phyloP scores from a whole-genome alignment of 1,140 invertebrate species.

The honey bee (Apis mellifera) region DNA sequence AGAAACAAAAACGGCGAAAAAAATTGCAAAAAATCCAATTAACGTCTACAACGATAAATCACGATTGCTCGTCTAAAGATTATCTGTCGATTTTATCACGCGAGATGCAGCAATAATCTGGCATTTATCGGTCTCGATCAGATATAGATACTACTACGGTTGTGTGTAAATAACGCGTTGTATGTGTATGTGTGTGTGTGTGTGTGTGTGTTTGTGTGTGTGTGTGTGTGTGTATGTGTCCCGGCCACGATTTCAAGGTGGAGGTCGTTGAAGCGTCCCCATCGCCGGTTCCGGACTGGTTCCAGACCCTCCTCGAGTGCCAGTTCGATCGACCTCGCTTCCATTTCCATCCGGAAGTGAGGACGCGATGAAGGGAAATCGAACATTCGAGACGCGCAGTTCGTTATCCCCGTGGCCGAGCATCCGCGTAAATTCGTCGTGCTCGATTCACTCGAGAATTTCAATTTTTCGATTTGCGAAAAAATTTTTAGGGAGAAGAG shows the following conservation, averaged over 20 bases:
- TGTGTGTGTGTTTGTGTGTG: not conserved
- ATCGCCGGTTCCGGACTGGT: slow-evolving; percentile 55
- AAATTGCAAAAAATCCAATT: no score
- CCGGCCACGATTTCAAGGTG: slow-evolving; percentile 60
- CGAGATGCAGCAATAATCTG: slow-evolving; percentile 25
- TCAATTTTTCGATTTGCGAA: slow-evolving; percentile 46
- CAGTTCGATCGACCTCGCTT: slow-evolving; percentile 65
- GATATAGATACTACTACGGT: slow-evolving; percentile 21
- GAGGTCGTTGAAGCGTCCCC: slow-evolving; percentile 51
- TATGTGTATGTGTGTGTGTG: not conserved
- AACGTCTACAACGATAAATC: no score
- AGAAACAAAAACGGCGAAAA: no score
- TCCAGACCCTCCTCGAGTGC: slow-evolving; percentile 47
- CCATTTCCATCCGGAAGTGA: slow-evolving; percentile 68
- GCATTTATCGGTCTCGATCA: slow-evolving; percentile 48
- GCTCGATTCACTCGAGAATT: slow-evolving; percentile 27
- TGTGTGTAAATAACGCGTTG: not conserved
- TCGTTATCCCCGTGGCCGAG: slow-evolving; percentile 41
- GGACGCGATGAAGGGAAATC: slow-evolving; percentile 66
- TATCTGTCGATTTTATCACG: slow-evolving; percentile 18
- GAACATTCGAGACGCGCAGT: slow-evolving; percentile 57
- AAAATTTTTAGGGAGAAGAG: not conserved
- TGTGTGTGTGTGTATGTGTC: not conserved
- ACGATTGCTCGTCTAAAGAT: no score
- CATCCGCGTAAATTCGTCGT: slow-evolving; percentile 29